Evolutionary conservation across 2,113 vertebrate species (phyloP), one percentile per base, ranked within the genome.

Genomic region (Aplodontia rufa): DNA sequence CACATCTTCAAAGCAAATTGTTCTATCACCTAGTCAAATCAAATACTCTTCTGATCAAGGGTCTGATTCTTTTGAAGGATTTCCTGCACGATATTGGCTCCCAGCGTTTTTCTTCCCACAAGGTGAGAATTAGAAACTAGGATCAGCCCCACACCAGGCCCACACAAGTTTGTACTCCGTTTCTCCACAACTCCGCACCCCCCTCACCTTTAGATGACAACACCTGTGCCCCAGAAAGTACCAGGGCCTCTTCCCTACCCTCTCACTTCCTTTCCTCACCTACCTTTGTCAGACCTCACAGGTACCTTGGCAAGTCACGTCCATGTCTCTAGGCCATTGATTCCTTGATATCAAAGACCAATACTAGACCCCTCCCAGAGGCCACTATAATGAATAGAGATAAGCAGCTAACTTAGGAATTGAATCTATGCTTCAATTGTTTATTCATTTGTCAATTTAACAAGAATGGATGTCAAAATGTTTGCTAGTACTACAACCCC

Each of bases 21-120:
- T 1, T 8, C 11, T 7, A 1, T 55, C 53, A 8, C 5, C 14
- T 8, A 30, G 0, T 9, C 55, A 49, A 42, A 37, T 49, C 75
- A 42, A 1, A 47, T 10, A 49, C 0, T 1, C 69, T 8, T 0
- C n/a, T 4, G 74, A 94, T 1, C 22, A 28, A 8, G 32, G 30
- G 3, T 42, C 2, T 8, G 35, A 30, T 16, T 13, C 19, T 45
- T 13, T 17, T 20, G 88, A 94, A 35, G 96, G 88, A 16, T 92
- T 96, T 83, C 94, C 98, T 58, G 13, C 45, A 9, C 87, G 83
- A 87, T 98, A 98, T 90, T 98, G 98, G 98, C 97, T 98, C 20
- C 97, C 98, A 13, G 98, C 97, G 26, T 98, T 98, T 93, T 98
- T 98, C 96, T 98, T 93, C 17, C 98, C 98, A 55, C 98, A 98